Percentiles rank a stretch among this genome's conserved stretches.
These are phyloP conservation scores for Loxodonta africana DNA, from an alignment of 2,113 vertebrate genomes.

Conservation along the genomic window DNA sequence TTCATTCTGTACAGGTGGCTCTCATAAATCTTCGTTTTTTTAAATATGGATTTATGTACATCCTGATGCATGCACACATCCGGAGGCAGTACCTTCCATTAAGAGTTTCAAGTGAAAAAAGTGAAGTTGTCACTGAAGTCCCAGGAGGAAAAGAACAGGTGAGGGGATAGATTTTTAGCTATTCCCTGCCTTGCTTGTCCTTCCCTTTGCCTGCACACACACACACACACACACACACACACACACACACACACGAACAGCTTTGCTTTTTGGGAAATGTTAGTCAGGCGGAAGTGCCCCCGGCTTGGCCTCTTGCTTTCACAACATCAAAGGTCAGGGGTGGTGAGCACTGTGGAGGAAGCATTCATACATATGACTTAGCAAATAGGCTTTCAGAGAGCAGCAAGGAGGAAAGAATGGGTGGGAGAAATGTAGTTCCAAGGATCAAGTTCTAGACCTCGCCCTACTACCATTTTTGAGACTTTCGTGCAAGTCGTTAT, in stretches of 20 bases:
- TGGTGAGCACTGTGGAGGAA: not conserved
- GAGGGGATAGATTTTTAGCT: not conserved
- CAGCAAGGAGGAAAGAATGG: not conserved
- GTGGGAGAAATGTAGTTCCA: not conserved
- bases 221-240: not conserved
- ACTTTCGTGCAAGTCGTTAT: not conserved
- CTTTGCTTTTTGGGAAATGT: not conserved
- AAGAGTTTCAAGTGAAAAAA: not conserved
- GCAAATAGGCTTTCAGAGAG: constrained; percentile 8
- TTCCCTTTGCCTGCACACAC: not conserved
- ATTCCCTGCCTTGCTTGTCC: not conserved
- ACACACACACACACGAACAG: not conserved
- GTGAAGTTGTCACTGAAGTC: constrained; percentile 20
- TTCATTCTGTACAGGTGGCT: not conserved
- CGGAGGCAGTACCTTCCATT: not conserved
- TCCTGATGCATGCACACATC: no score
- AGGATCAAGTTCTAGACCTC: not conserved
- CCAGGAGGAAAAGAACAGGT: not conserved
- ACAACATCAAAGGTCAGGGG: not conserved
- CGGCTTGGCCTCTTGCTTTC: not conserved
- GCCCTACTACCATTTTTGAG: not conserved
- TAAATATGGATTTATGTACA: not conserved
- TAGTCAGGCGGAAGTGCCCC: constrained; percentile 42
- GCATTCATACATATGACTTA: not conserved
- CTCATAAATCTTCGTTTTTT: not conserved